phyloP scores from a whole-genome alignment of 2,888 invertebrate species.

The Taphrorychus bicolor region DNA sequence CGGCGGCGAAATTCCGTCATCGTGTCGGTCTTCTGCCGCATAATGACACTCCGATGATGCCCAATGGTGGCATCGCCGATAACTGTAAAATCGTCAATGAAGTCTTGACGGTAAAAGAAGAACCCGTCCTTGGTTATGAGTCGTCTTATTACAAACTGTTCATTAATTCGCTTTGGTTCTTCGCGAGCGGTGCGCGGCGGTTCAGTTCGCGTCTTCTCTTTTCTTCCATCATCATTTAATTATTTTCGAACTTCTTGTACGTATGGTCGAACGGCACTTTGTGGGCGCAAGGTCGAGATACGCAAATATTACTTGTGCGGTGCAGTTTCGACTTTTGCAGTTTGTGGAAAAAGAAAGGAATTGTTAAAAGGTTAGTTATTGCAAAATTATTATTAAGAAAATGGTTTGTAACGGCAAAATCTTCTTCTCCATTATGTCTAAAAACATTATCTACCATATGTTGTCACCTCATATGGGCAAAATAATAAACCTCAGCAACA shows the following conservation, averaged over 20 bases:
- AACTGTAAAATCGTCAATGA: constrained; percentile 37
- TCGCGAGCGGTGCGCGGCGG: constrained; percentile 7
- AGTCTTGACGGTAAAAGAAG: constrained; percentile 27
- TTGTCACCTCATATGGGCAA: too few relatives aligned
- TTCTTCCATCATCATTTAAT: neutral
- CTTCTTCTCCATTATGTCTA: too few relatives aligned
- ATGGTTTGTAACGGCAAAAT: too few relatives aligned
- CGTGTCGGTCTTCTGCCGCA: constrained; percentile 16
- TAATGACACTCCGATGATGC: constrained; percentile 30
- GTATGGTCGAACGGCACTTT: neutral
- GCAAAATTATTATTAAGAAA: too few relatives aligned
- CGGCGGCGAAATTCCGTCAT: constrained; percentile 19
- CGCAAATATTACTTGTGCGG: neutral
- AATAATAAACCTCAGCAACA: too few relatives aligned
- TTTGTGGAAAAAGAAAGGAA: too few relatives aligned
- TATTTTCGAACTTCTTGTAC: neutral
- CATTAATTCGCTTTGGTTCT: constrained; percentile 34
- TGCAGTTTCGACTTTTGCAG: too few relatives aligned
- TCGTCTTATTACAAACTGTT: constrained; percentile 37
- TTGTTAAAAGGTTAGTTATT: too few relatives aligned
- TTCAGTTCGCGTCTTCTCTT: neutral
- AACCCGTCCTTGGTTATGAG: constrained; percentile 31
- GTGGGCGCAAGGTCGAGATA: neutral
- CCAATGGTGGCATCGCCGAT: constrained; percentile 29
- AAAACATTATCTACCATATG: too few relatives aligned